These are phyloP conservation scores for Gasteruption jaculator DNA, from an alignment of 2,888 invertebrate genomes.

Conservation along the genomic window DNA sequence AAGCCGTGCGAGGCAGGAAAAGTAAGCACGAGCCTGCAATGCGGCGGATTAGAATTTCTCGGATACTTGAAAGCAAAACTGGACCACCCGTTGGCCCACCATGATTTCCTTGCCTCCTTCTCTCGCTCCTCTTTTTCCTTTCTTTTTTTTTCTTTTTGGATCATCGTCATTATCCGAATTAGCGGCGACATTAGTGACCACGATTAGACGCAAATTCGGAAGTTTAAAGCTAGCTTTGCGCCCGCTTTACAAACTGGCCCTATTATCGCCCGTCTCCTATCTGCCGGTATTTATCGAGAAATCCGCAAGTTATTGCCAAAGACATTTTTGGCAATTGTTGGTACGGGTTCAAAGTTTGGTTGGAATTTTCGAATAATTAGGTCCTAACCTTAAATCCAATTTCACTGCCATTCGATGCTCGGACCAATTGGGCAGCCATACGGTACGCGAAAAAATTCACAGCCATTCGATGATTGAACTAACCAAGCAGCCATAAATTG, in stretches of 20 bases:
- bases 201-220: slow-evolving; percentile 27
- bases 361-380: background rate
- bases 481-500: too few relatives aligned
- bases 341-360: background rate
- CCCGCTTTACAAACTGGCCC: slow-evolving; percentile 28
- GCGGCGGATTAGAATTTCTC: slow-evolving; percentile 4
- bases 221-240: slow-evolving; percentile 33
- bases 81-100: slow-evolving; percentile 34
- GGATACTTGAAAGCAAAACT: slow-evolving; percentile 18
- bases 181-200: slow-evolving; percentile 32
- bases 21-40: slow-evolving; percentile 27
- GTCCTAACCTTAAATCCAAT: too few relatives aligned
- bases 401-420: slow-evolving; percentile 3
- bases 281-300: slow-evolving; percentile 20
- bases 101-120: too few relatives aligned
- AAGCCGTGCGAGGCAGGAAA: too few relatives aligned
- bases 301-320: too few relatives aligned
- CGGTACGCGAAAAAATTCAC: too few relatives aligned
- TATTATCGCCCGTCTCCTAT: slow-evolving; percentile 30
- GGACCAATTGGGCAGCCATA: too few relatives aligned
- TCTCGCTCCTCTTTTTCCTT: too few relatives aligned
- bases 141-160: too few relatives aligned
- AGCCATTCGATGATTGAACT: too few relatives aligned
- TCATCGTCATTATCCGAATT: slow-evolving; percentile 29
- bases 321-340: background rate